Evolutionary conservation across 2,113 vertebrate genomes (phyloP).

Genomic region (Gulo gulo): DNA sequence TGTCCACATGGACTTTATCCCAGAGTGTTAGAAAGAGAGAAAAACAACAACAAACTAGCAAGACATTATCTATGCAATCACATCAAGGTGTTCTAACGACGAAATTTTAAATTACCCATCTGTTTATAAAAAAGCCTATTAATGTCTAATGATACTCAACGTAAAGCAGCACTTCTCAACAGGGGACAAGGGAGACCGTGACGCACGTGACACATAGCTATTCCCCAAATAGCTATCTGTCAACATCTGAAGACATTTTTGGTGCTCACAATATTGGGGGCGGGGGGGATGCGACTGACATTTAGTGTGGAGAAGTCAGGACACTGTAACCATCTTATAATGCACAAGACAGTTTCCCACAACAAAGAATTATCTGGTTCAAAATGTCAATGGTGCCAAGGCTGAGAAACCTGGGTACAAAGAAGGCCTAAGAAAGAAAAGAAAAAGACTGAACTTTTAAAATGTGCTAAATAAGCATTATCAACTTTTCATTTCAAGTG

Average conservation of each 20-base stretch:
- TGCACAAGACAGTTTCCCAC: neutral
- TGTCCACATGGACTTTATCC: neutral
- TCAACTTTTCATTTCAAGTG: neutral
- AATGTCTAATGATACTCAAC: neutral
- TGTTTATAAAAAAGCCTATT: neutral
- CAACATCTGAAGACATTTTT: neutral
- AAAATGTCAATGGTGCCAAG: neutral
- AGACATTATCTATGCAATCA: neutral
- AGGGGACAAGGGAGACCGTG: fast-evolving
- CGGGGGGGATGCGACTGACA: neutral
- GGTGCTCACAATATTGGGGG: neutral
- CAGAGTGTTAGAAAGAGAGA: neutral
- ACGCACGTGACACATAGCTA: too few species aligned
- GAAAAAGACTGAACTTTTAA: neutral
- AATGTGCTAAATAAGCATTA: neutral
- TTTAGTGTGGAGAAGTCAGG: neutral
- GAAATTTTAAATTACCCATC: neutral
- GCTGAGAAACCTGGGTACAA: neutral
- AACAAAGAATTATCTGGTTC: neutral
- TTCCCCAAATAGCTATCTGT: neutral
- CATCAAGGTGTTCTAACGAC: neutral
- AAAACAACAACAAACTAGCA: neutral
- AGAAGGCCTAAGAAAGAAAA: neutral
- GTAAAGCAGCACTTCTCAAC: neutral
- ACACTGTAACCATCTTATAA: too few species aligned